Evolutionary conservation across 2,888 invertebrate species (phyloP).

Genomic region (Liopterus haemorrhoidalis): DNA sequence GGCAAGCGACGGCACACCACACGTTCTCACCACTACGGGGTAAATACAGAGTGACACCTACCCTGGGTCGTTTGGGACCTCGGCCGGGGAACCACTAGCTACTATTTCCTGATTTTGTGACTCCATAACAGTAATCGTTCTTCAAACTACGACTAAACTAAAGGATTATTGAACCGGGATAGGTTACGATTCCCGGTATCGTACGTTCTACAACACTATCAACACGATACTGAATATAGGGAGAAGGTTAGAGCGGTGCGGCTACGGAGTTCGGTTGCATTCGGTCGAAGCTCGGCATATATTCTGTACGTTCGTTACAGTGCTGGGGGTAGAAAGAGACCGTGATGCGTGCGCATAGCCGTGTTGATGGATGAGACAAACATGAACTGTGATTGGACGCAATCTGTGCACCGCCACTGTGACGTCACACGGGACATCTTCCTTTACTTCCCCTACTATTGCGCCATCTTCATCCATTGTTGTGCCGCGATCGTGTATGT

Average conservation of each 20-base stretch:
- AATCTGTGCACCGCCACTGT: slow-evolving; percentile 46
- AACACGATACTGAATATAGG: slow-evolving; percentile 61
- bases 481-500: background rate
- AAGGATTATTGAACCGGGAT: slow-evolving; percentile 49
- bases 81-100: slow-evolving; percentile 73
- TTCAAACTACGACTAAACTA: slow-evolving; percentile 55
- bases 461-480: slow-evolving; percentile 6
- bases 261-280: slow-evolving; percentile 41
- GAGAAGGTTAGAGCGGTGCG: slow-evolving; percentile 40
- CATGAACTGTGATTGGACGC: slow-evolving; percentile 47
- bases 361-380: slow-evolving; percentile 43
- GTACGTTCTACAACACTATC: slow-evolving; percentile 59
- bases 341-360: slow-evolving; percentile 43
- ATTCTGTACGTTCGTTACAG: slow-evolving; percentile 38
- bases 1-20: slow-evolving; percentile 18
- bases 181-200: slow-evolving; percentile 58
- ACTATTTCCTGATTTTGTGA: slow-evolving; percentile 72
- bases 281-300: slow-evolving; percentile 43
- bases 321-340: slow-evolving; percentile 48
- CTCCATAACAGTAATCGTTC: slow-evolving; percentile 53
- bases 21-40: slow-evolving; percentile 16
- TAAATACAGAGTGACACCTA: slow-evolving; percentile 49
- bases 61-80: slow-evolving; percentile 94
- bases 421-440: slow-evolving; percentile 36
- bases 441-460: slow-evolving; percentile 19